Evolutionary conservation across 2,113 vertebrate species (phyloP).

Genomic region (Serinus canaria): DNA sequence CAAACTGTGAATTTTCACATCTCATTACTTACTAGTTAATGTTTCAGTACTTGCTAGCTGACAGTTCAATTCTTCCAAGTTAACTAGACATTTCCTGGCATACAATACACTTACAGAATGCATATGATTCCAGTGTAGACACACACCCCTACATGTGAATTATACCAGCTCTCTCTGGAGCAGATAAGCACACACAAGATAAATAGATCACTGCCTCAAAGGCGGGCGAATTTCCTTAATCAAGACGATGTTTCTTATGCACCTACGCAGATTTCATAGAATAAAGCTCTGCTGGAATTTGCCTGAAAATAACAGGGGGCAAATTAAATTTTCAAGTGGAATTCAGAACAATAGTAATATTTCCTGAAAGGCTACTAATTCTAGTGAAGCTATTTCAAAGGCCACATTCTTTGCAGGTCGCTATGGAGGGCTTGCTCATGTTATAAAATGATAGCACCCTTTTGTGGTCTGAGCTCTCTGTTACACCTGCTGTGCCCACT

Average conservation of each 20-base stretch:
- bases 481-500: slow-evolving; percentile 64
- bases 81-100: background rate
- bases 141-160: background rate
- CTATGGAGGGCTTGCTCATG: slow-evolving; percentile 66
- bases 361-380: slow-evolving; percentile 69
- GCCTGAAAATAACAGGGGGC: slow-evolving; percentile 69
- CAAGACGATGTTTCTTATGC: background rate
- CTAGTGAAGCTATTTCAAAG: slow-evolving; percentile 62
- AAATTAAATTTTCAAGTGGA: slow-evolving; percentile 72
- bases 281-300: slow-evolving; percentile 66
- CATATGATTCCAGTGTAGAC: background rate
- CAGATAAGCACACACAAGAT: background rate
- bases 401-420: slow-evolving; percentile 67
- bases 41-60: background rate
- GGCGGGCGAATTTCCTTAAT: background rate
- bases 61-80: background rate
- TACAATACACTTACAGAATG: background rate
- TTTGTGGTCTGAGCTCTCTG: slow-evolving; percentile 45
- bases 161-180: background rate
- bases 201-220: background rate
- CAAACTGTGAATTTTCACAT: background rate
- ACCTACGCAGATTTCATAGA: slow-evolving; percentile 37
- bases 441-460: slow-evolving; percentile 69
- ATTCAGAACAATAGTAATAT: slow-evolving; percentile 73
- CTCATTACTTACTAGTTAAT: background rate